A percentile compares a stretch with the other conserved stretches of the same genome.
phyloP scores from a whole-genome alignment of 2,888 invertebrate genomes.

The Zonitis immaculata region DNA sequence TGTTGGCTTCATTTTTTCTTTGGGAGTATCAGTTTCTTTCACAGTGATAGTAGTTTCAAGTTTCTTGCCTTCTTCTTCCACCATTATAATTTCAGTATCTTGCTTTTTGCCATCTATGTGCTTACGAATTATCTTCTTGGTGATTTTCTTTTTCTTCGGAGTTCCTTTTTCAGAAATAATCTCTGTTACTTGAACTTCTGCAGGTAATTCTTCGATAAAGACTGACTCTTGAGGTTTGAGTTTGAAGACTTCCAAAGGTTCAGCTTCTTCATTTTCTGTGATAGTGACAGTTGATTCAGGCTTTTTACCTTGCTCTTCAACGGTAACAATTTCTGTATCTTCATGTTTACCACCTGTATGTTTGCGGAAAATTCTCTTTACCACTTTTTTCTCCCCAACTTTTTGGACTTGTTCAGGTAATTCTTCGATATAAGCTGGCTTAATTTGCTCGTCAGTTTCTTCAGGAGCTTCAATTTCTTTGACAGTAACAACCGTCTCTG shows the following conservation, averaged over 20 bases:
- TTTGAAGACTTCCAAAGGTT: constrained; percentile 35
- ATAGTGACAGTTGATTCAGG: constrained; percentile 31
- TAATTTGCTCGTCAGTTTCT: constrained; percentile 10
- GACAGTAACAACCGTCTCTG: constrained; percentile 32
- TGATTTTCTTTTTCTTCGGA: constrained; percentile 26
- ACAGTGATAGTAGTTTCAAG: constrained; percentile 37
- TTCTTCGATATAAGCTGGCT: constrained; percentile 16
- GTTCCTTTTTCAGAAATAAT: constrained; percentile 41
- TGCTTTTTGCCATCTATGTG: constrained; percentile 45
- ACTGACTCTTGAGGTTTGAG: constrained; percentile 23
- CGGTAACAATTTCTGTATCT: constrained; percentile 39
- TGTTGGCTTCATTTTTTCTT: constrained; percentile 40
- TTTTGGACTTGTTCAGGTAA: constrained; percentile 28
- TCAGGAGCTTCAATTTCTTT: constrained; percentile 21
- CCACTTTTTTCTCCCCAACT: constrained; percentile 38
- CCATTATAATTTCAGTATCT: constrained; percentile 43
- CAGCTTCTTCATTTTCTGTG: constrained; percentile 32
- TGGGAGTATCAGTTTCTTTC: constrained; percentile 47
- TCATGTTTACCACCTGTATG: constrained; percentile 28
- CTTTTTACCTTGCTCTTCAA: constrained; percentile 37
- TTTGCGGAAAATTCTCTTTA: constrained; percentile 37
- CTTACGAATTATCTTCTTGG: constrained; percentile 41
- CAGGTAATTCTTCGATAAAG: constrained; percentile 27
- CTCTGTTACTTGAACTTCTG: constrained; percentile 34
- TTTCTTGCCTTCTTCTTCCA: constrained; percentile 31